These are phyloP conservation scores for Sphaerodactylus townsendi DNA, from an alignment of 2,113 vertebrate species.

Conservation along the genomic window DNA sequence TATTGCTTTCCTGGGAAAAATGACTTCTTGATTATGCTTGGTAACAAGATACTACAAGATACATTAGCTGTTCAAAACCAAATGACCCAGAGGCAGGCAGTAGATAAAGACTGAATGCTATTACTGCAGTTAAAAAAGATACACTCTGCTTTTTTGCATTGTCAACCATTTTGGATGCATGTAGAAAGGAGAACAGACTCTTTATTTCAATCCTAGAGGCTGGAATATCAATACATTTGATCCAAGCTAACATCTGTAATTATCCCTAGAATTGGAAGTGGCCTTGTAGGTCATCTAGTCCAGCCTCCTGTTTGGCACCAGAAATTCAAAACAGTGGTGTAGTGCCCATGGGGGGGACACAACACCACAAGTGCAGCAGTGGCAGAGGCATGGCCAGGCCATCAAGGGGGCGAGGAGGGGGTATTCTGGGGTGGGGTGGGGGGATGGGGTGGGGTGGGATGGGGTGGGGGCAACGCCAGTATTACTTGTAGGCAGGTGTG, in stretches of 20 bases:
- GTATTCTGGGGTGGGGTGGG: no score
- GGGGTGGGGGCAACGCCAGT: no score
- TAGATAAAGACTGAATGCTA: neutral
- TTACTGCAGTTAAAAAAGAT: neutral
- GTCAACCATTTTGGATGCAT: neutral
- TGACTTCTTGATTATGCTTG: constrained; percentile 11
- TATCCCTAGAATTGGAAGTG: neutral
- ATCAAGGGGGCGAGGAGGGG: no score
- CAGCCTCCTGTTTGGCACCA: no score
- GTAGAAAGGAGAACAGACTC: neutral
- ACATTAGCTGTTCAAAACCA: constrained; percentile 13
- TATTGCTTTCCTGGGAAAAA: constrained; percentile 10
- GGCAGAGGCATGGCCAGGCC: no score
- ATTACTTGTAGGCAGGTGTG: no score
- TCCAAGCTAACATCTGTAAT: neutral
- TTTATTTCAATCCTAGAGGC: neutral
- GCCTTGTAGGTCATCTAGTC: no score
- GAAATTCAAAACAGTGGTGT: no score
- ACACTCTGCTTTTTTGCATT: neutral
- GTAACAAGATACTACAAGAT: constrained; percentile 1
- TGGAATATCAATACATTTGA: neutral
- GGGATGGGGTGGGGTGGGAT: no score
- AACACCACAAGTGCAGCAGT: no score
- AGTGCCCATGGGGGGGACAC: no score
- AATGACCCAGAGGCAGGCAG: neutral